These are phyloP conservation scores for Caenorhabditis angaria DNA, from an alignment of 2,888 invertebrate species.

Conservation along the genomic window DNA sequence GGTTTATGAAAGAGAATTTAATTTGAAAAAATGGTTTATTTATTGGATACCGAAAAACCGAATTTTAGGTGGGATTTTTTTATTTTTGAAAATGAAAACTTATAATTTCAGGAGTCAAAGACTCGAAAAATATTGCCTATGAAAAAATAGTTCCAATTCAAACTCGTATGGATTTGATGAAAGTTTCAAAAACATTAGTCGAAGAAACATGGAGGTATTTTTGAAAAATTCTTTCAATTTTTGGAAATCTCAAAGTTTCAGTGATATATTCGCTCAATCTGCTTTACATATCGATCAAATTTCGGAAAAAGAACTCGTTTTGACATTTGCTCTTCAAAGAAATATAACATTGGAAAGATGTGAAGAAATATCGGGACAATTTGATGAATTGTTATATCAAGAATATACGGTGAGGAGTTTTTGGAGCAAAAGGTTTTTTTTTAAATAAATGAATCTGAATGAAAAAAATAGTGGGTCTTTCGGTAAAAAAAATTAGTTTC, in stretches of 20 bases:
- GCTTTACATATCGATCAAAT: slow-evolving; percentile 44
- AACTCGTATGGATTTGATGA: slow-evolving; percentile 40
- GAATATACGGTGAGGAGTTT: slow-evolving; percentile 42
- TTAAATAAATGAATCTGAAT: no score
- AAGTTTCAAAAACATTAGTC: slow-evolving; percentile 45
- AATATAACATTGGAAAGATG: slow-evolving; percentile 35
- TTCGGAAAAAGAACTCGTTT: slow-evolving; percentile 37
- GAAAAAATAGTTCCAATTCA: slow-evolving; percentile 30
- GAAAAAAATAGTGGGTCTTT: no score
- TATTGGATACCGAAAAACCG: slow-evolving; percentile 43
- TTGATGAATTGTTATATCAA: slow-evolving; percentile 34
- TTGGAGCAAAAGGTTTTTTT: no score
- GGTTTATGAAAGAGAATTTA: slow-evolving; percentile 41
- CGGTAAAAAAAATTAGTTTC: no score
- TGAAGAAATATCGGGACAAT: slow-evolving; percentile 25
- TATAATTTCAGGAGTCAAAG: slow-evolving; percentile 42
- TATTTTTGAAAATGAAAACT: not conserved
- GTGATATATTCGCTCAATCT: slow-evolving; percentile 40
- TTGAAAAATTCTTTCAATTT: not conserved
- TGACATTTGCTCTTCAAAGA: slow-evolving; percentile 39
- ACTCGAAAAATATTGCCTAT: slow-evolving; percentile 36
- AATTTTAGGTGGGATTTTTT: slow-evolving; percentile 23
- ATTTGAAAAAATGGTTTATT: slow-evolving; percentile 42
- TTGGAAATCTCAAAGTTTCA: slow-evolving; percentile 13
- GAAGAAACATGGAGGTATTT: slow-evolving; percentile 54